Conservation (phyloP, 2,888 invertebrate genomes). For the Plebejus melissa region DNA sequence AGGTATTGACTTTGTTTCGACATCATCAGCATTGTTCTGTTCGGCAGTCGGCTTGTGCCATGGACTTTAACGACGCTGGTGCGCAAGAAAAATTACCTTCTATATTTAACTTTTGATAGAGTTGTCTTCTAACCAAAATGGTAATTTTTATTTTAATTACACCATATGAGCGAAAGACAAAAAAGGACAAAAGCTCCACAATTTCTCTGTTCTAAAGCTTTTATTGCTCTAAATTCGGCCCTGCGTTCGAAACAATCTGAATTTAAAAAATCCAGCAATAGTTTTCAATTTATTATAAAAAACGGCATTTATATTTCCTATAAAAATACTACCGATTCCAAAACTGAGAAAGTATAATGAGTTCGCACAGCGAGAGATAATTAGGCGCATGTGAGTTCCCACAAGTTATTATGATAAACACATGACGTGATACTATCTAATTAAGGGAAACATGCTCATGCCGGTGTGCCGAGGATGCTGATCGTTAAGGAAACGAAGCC, state of each 20-base stretch:
- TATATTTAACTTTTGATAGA: background rate
- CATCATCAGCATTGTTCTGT: background rate
- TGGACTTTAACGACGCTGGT: background rate
- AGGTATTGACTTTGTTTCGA: slow-evolving; percentile 2
- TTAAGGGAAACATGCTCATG: slow-evolving; percentile 25
- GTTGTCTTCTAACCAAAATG: background rate
- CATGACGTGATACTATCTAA: slow-evolving; percentile 22
- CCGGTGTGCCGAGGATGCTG: background rate
- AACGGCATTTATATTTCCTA: background rate
- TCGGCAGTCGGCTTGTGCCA: background rate
- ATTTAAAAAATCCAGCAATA: background rate
- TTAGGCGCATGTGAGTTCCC: slow-evolving; percentile 9
- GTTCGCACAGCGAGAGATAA: background rate
- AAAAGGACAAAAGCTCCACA: background rate
- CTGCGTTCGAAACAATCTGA: background rate
- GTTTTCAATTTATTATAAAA: background rate
- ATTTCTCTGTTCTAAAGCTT: background rate
- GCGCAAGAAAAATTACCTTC: background rate
- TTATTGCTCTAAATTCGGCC: slow-evolving; percentile 4
- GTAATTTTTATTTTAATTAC: background rate
- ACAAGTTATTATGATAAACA: slow-evolving; percentile 25
- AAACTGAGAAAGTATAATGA: background rate
- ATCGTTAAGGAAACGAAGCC: slow-evolving; percentile 23
- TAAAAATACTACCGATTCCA: background rate
- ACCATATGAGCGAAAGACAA: background rate